phyloP scores from a whole-genome alignment of 2,888 invertebrate species.

The Leucoma salicis region DNA sequence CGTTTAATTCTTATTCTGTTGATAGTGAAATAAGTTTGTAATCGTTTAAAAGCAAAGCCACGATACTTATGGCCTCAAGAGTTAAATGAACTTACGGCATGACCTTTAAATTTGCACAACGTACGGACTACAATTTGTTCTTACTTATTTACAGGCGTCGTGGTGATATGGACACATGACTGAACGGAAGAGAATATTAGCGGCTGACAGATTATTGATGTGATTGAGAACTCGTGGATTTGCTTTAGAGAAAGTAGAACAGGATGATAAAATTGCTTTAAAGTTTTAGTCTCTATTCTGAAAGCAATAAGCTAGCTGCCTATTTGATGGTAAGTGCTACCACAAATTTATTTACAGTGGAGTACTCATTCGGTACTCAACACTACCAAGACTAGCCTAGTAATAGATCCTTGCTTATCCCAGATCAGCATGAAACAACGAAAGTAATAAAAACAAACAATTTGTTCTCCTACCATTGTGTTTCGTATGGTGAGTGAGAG shows the following conservation, averaged over 20 bases:
- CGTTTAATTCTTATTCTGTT: conserved; percentile 6
- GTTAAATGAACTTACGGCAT: conserved; percentile 62
- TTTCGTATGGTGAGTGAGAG: too few species aligned
- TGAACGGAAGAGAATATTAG: neutral
- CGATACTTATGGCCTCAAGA: conserved; percentile 40
- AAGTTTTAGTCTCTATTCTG: too few species aligned
- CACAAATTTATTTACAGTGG: too few species aligned
- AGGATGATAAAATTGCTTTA: too few species aligned
- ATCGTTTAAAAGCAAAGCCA: conserved; percentile 17
- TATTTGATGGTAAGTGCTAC: too few species aligned
- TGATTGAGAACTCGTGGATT: neutral
- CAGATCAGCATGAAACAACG: too few species aligned
- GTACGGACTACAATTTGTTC: conserved; percentile 10
- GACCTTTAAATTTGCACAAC: conserved; percentile 53
- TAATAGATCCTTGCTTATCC: too few species aligned
- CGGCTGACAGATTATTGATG: neutral
- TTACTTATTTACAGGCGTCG: conserved; percentile 3
- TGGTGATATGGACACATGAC: conserved; percentile 1
- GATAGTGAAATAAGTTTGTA: conserved; percentile 22
- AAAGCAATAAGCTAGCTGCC: too few species aligned
- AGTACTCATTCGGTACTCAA: too few species aligned
- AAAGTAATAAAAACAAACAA: too few species aligned
- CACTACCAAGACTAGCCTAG: too few species aligned
- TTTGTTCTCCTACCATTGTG: too few species aligned
- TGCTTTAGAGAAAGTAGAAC: neutral